phyloP scores from a whole-genome alignment of 2,797 vertebrate species.

The Halcyon chelicuti region DNA sequence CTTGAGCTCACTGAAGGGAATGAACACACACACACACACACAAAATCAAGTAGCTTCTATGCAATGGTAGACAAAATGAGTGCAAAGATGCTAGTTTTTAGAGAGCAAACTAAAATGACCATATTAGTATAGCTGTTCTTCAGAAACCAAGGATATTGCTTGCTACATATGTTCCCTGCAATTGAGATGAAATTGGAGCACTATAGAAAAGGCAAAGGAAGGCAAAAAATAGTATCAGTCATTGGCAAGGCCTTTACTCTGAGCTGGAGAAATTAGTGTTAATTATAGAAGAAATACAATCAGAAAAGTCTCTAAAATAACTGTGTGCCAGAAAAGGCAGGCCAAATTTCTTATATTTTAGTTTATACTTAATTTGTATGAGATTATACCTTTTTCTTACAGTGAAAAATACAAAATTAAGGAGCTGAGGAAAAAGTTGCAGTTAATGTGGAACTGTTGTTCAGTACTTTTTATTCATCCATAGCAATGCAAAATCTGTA shows the following conservation, averaged over 20 bases:
- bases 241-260: not conserved
- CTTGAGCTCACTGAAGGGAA: not conserved
- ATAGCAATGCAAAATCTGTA: not conserved
- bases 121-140: not conserved
- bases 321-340: not conserved
- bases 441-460: not conserved
- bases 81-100: not conserved
- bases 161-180: rapidly evolving
- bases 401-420: not conserved
- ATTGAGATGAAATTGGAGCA: not conserved
- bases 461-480: not conserved
- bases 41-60: not conserved
- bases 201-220: not conserved
- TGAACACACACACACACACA: not conserved
- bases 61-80: not conserved
- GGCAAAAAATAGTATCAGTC: not conserved
- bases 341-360: not conserved
- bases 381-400: not conserved
- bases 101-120: not conserved
- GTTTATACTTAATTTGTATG: not conserved
- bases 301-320: not conserved
- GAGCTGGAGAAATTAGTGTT: not conserved
- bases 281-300: not conserved
- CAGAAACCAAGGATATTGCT: not conserved
- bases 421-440: not conserved